phyloP scores from a whole-genome alignment of 2,888 invertebrate genomes.

The Phania funesta region DNA sequence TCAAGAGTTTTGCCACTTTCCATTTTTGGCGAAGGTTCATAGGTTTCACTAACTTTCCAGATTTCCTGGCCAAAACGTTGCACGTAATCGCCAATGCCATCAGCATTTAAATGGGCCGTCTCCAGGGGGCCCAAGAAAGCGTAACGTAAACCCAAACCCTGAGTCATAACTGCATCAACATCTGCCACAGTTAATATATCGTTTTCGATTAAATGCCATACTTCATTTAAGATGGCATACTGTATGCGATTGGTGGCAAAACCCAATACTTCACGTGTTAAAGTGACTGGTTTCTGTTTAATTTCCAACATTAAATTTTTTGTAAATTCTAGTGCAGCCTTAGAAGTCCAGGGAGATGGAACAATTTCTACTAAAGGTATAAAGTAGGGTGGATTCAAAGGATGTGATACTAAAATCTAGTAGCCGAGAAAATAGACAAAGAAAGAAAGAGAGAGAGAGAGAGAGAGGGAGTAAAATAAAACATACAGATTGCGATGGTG shows the following conservation, averaged over 20 bases:
- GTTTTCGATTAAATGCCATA: constrained; percentile 91
- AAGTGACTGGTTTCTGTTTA: constrained; percentile 93
- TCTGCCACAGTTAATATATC: constrained; percentile 92
- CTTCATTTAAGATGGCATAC: constrained; percentile 95
- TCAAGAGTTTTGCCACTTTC: constrained; percentile 85
- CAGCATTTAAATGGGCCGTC: constrained; percentile 96
- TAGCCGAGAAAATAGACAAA: constrained; percentile 1
- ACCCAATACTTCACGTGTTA: constrained; percentile 92
- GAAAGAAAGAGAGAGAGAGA: not conserved
- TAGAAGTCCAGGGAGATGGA: constrained; percentile 95
- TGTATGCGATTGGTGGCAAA: constrained; percentile 97
- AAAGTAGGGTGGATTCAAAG: constrained; percentile 97
- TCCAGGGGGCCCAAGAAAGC: constrained; percentile 96
- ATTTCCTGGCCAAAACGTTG: constrained; percentile 84
- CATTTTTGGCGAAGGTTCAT: constrained; percentile 88
- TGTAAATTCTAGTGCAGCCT: constrained; percentile 86
- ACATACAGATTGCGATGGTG: not conserved
- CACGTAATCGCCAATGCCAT: constrained; percentile 86
- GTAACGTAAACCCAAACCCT: constrained; percentile 96
- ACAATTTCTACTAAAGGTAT: constrained; percentile 96
- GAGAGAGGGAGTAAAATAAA: constrained; percentile 14
- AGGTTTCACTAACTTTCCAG: constrained; percentile 85
- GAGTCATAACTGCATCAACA: constrained; percentile 94
- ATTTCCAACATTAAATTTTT: constrained; percentile 90
- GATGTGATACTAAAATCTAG: constrained; percentile 88